Percentiles rank a stretch among this genome's conserved stretches.
Conservation (phyloP, 2,888 invertebrate genomes). For the Girardia tigrina region DNA sequence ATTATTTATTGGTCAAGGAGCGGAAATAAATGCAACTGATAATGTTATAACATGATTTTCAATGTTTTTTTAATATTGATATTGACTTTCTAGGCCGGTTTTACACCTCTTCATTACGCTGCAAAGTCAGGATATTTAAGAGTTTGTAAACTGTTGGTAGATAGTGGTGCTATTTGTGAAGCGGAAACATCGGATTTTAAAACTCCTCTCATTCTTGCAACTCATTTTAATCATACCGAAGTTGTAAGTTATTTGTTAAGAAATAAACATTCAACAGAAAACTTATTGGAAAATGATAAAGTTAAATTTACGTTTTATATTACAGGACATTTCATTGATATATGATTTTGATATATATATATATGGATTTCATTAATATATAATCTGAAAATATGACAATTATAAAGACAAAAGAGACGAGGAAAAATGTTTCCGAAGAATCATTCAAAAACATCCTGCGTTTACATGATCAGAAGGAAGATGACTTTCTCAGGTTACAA, state of each 20-base stretch:
- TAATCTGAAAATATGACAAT: too few species aligned
- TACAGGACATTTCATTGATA: not conserved
- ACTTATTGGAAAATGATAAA: conserved; percentile 87
- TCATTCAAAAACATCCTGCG: too few species aligned
- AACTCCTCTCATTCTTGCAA: conserved; percentile 92
- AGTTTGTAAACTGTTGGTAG: conserved; percentile 80
- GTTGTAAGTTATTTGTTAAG: conserved; percentile 85
- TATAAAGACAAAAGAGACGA: too few species aligned
- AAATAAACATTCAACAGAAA: conserved; percentile 90
- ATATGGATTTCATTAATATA: too few species aligned
- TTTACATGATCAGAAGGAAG: too few species aligned
- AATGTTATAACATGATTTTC: conserved; percentile 54
- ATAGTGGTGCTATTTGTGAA: conserved; percentile 86
- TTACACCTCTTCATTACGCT: conserved; percentile 48
- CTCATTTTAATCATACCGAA: conserved; percentile 86
- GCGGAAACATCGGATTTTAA: conserved; percentile 73
- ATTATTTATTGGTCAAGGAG: conserved; percentile 88
- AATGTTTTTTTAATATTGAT: not conserved
- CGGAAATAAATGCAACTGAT: conserved; percentile 91
- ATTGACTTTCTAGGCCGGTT: not conserved
- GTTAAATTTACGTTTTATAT: conserved; percentile 45
- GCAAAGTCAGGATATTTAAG: conserved; percentile 65
- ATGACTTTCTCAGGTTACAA: too few species aligned
- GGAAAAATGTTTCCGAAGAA: too few species aligned
- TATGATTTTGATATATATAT: not conserved